These are phyloP conservation scores for Camptogramma bilineatum DNA, from an alignment of 2,888 invertebrate species.

Conservation along the genomic window DNA sequence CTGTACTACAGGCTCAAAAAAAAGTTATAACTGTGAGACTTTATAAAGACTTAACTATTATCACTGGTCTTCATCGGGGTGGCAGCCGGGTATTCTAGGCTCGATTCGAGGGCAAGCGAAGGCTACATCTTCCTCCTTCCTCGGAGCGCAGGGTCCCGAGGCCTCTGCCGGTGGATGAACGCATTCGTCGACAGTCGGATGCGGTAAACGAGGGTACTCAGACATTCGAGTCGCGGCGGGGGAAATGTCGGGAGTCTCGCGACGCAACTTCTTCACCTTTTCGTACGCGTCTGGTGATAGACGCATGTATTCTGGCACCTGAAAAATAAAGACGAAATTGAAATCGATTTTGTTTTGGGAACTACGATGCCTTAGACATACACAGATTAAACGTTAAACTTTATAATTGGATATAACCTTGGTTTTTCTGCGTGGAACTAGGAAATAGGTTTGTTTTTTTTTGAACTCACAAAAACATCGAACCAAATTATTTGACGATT, in stretches of 20 bases:
- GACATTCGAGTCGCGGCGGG: slow-evolving; percentile 67
- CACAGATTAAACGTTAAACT: too few relatives aligned
- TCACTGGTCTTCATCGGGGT: slow-evolving; percentile 52
- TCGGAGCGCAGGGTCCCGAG: slow-evolving; percentile 58
- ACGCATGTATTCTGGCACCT: slow-evolving; percentile 76
- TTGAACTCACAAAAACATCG: not conserved
- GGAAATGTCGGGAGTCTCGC: slow-evolving; percentile 68
- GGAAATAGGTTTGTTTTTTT: not conserved
- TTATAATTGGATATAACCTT: too few relatives aligned
- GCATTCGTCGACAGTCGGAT: slow-evolving; percentile 59
- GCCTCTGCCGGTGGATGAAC: slow-evolving; percentile 54
- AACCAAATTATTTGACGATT: not conserved
- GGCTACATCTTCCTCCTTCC: slow-evolving; percentile 70
- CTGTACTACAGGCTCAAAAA: too few relatives aligned
- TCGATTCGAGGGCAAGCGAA: slow-evolving; percentile 71
- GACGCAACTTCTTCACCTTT: slow-evolving; percentile 65
- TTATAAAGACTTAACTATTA: not conserved
- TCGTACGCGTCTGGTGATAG: slow-evolving; percentile 70
- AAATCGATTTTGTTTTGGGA: too few relatives aligned
- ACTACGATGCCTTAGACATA: too few relatives aligned
- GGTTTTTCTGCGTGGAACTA: not conserved
- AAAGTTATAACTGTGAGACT: not conserved
- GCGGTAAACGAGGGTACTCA: slow-evolving; percentile 54
- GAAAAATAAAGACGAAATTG: not conserved
- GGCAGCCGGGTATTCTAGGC: slow-evolving; percentile 67